Base-by-base conservation (phyloP, 2,888 invertebrate genomes). In the Orthosia cruda region DNA sequence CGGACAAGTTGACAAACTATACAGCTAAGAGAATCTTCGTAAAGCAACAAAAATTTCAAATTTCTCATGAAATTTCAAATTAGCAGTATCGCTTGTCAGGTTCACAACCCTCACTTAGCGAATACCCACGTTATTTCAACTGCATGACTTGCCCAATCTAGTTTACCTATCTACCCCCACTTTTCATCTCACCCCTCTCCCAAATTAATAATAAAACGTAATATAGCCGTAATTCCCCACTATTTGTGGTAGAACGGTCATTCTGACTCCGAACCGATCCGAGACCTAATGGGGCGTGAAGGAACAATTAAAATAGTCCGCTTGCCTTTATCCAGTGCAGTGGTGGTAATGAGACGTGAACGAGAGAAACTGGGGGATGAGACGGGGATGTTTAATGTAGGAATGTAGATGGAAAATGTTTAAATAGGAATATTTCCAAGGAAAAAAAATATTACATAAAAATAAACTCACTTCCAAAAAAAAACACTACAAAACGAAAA, bases 231-330 rank as follows among this genome's bases (percentile, higher is more conserved):
- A 52, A 61, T 67, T 59, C 15, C n/a, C 55, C 40, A 62, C 67
- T 72, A 65, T 68, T 80, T 18, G 40, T 59, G 65, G 62, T 26
- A 50, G 45, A 62, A 12, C 68, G 68, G 70, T 74, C 26, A 78
- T 81, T 77, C 57, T 62, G 49, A 40, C 61, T 64, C 67, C 55
- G 74, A 71, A 70, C 55, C 84, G 65, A 78, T 76, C 74, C 58
- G 32, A 23, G 49, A 70, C 52, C 77, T 88, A 88, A 86, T 88
- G 86, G 74, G 65, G 79, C 87, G 72, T 69, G 71, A 45, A 66
- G 76, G 55, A 74, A 86, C 81, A 88, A 86, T 86, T 88, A 88
- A 86, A 86, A 86, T 86, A 80, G 84, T 86, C 76, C 20, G 77
- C 63, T 85, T 72, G 66, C 84, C 62, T 73, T 77, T 86, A 79